These are phyloP conservation scores for Zenarchopterus dispar DNA, from an alignment of 2,797 vertebrate species.

Conservation along the genomic window DNA sequence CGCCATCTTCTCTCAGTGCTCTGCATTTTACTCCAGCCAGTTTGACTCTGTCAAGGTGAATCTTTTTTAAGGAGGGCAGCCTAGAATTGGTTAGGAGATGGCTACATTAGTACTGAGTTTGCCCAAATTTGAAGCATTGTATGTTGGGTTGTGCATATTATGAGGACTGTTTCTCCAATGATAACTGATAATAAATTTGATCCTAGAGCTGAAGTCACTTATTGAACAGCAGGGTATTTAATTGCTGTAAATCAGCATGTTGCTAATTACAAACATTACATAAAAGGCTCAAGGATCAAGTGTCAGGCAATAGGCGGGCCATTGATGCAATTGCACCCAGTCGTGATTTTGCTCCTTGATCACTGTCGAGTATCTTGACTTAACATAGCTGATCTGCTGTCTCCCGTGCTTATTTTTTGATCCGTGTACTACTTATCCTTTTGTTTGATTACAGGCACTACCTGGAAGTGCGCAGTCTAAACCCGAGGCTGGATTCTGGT, in stretches of 20 bases:
- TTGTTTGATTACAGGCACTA: constrained; percentile 82
- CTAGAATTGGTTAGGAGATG: not conserved
- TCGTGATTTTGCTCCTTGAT: constrained; percentile 42
- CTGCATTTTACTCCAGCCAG: constrained; percentile 34
- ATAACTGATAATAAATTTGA: constrained; percentile 24
- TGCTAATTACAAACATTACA: constrained; percentile 70
- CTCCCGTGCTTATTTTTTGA: constrained; percentile 14
- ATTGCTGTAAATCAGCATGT: constrained; percentile 50
- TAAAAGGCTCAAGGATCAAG: constrained; percentile 55
- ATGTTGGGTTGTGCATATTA: not conserved
- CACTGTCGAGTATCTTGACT: constrained; percentile 13
- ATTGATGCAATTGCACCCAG: constrained; percentile 26
- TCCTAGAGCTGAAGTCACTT: constrained; percentile 4
- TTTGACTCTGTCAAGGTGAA: constrained; percentile 24
- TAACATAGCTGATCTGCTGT: not conserved
- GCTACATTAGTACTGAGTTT: constrained; percentile 13
- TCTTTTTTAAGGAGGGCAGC: not conserved
- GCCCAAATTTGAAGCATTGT: not conserved
- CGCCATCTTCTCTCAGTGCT: constrained; percentile 19
- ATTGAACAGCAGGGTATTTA: constrained; percentile 31
- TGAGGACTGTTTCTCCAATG: constrained; percentile 10
- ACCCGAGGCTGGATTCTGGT: constrained; percentile 84
- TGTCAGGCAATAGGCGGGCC: constrained; percentile 45
- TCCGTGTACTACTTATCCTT: constrained; percentile 9
- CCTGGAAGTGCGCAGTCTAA: constrained; percentile 88